Percentiles rank a stretch among this genome's conserved stretches.
Conservation (phyloP, 1,140 invertebrate species). For the Drosophila bifasciata region DNA sequence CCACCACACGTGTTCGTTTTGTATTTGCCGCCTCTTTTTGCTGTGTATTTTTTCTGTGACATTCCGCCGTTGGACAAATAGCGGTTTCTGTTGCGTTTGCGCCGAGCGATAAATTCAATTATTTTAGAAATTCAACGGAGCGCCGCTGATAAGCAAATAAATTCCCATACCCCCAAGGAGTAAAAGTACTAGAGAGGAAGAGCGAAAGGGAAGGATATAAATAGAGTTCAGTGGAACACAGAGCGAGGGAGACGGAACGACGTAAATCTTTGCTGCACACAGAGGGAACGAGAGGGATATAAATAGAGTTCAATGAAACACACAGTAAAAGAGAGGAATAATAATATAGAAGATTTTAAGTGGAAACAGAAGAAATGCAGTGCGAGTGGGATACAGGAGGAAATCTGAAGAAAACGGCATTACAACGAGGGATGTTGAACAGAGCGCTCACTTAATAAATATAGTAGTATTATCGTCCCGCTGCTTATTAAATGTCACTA, state of each 20-base stretch:
- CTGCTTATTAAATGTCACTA: conserved; percentile 72
- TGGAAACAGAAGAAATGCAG: too few species aligned
- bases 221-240: conserved; percentile 2
- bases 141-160: conserved; percentile 60
- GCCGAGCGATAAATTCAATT: conserved; percentile 61
- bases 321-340: too few species aligned
- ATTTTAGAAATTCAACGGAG: conserved; percentile 72
- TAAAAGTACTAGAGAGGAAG: not conserved
- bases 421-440: conserved; percentile 3
- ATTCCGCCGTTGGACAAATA: too few species aligned
- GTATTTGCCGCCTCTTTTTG: conserved; percentile 67
- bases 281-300: not conserved
- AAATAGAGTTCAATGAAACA: conserved; percentile 2
- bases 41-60: conserved; percentile 32
- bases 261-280: too few species aligned
- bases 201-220: not conserved
- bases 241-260: too few species aligned
- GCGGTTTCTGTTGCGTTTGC: conserved; percentile 36
- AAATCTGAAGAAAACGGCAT: too few species aligned
- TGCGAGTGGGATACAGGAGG: too few species aligned
- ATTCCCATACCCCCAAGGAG: conserved; percentile 19
- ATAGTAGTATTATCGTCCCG: conserved; percentile 58
- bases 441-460: conserved; percentile 45
- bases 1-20: conserved; percentile 51
- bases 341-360: too few species aligned